phyloP scores from a whole-genome alignment of 2,113 vertebrate species.

The Esox niger region DNA sequence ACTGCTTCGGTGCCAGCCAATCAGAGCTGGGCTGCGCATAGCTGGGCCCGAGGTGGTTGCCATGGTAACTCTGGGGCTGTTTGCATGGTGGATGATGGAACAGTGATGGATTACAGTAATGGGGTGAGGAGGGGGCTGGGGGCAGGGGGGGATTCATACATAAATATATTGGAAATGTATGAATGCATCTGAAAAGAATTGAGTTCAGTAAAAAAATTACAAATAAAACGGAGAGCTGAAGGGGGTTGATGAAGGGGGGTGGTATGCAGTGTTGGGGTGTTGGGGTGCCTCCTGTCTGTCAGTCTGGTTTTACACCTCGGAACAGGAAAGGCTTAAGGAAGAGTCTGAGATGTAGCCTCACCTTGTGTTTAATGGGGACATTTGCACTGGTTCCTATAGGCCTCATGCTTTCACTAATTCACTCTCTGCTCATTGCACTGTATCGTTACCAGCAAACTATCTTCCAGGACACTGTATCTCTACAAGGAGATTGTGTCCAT shows the following conservation, averaged over 20 bases:
- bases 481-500: too few relatives aligned
- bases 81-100: conserved; percentile 78
- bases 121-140: conserved; percentile 61
- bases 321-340: not conserved
- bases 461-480: not conserved
- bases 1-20: conserved; percentile 75
- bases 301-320: not conserved
- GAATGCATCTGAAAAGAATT: conserved; percentile 70
- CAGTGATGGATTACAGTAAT: conserved; percentile 80
- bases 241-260: conserved; percentile 38
- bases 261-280: not conserved
- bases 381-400: too few relatives aligned
- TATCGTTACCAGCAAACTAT: not conserved
- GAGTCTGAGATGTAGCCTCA: not conserved
- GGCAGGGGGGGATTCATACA: conserved; percentile 56
- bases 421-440: too few relatives aligned
- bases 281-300: not conserved
- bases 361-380: not conserved
- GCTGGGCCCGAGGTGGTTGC: conserved; percentile 82
- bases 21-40: conserved; percentile 69
- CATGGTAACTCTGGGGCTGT: conserved; percentile 79
- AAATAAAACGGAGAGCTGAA: conserved; percentile 57
- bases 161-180: conserved; percentile 74
- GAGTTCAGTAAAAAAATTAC: too few relatives aligned
- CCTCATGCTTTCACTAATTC: too few relatives aligned